Evolutionary conservation across 2,113 vertebrate genomes (phyloP), one percentile per base, ranked within the genome.

Genomic region (Odobenus rosmarus): DNA sequence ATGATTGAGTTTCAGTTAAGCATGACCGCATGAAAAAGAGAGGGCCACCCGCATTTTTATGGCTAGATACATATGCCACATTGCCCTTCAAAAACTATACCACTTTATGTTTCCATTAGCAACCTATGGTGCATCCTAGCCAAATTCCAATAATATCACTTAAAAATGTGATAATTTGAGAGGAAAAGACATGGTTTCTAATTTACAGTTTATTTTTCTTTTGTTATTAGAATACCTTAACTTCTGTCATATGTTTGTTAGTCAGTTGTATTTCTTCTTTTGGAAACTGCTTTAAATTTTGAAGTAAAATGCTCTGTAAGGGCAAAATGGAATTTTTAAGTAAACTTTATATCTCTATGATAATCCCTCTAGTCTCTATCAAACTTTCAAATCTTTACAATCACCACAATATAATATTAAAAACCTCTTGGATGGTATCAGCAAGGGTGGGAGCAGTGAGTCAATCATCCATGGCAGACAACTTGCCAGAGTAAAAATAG

Each of bases 201-300:
- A 95, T 64, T 93, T 82, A 49, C 62, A 88, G 59, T 49, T 69
- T 77, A 51, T 42, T 93, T 96, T 79, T 42, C 61, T 88, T 83
- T 90, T 87, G 77, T 91, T 95, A 86, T 90, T 69, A 79, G 49
- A 88, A 72, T 86, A 61, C 4, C 42, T 81, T 91, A 76, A 76
- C 42, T 91, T 93, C 42, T 89, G 28, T 59, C 46, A 49, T n/a
- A 74, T 53, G 61, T 67, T 94, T 93, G 74, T 64, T 42, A 28
- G n/a, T 90, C 49, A 55, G 93, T 74, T 74, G 31, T 62, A 95
- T 96, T 90, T 94, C 86, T 84, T 31, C 42, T 88, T 84, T 79
- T 67, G 31, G 84, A 36, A 88, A 74, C 7, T 88, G 11, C 55
- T 92, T 91, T 97, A 88, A 81, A 81, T 69, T 83, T 94, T 96